Evolutionary conservation across 2,113 vertebrate species (phyloP).

Genomic region (Nannospalax galili): DNA sequence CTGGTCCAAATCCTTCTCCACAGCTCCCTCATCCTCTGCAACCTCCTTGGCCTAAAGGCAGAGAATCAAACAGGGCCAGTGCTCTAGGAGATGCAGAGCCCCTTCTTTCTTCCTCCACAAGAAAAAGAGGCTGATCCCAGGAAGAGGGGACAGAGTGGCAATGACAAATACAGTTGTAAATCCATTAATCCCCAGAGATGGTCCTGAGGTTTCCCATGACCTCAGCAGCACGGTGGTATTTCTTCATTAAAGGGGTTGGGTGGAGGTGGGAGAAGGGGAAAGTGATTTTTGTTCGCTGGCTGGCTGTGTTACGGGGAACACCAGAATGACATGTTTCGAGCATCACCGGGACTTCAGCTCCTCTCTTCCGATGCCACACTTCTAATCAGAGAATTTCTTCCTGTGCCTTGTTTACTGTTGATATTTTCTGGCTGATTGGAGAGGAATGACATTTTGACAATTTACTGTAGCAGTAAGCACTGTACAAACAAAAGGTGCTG

Average conservation of each 20-base stretch:
- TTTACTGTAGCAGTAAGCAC: constrained; percentile 93
- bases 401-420: constrained; percentile 91
- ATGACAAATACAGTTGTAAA: constrained; percentile 51
- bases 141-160: constrained; percentile 59
- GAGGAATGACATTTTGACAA: constrained; percentile 96
- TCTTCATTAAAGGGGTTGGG: constrained; percentile 81
- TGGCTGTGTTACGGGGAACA: constrained; percentile 71
- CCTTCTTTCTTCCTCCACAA: not conserved
- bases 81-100: not conserved
- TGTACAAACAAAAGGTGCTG: constrained; percentile 96
- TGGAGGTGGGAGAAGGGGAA: not conserved
- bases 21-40: not conserved
- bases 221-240: constrained; percentile 57
- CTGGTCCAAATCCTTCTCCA: not conserved
- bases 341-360: constrained; percentile 71
- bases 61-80: not conserved
- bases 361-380: constrained; percentile 74
- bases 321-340: constrained; percentile 62
- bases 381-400: constrained; percentile 91
- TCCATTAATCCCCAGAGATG: constrained; percentile 61
- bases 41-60: not conserved
- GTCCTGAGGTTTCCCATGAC: constrained; percentile 60
- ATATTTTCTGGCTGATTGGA: constrained; percentile 91
- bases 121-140: not conserved
- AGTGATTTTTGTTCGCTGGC: constrained; percentile 71